Conservation (phyloP, 2,113 vertebrate species). For the Podiceps cristatus region DNA sequence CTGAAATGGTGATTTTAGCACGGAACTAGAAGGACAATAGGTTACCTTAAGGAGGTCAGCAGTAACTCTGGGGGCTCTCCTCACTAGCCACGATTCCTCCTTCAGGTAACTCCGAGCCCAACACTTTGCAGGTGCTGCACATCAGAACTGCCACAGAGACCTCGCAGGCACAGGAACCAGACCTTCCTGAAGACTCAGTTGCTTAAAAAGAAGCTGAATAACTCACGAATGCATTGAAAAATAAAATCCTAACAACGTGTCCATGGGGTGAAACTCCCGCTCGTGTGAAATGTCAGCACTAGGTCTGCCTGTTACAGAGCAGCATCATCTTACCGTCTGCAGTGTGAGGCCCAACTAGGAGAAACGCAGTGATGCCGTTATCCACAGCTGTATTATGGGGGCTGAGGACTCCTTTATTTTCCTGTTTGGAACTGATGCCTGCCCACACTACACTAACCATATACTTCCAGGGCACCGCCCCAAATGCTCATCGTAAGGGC, state of each 20-base stretch:
- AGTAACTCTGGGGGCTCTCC: not conserved
- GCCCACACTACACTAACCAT: not conserved
- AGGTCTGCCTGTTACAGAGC: not conserved
- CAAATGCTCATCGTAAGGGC: not conserved
- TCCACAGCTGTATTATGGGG: not conserved
- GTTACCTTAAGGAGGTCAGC: not conserved
- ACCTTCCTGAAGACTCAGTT: not conserved
- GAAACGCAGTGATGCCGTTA: not conserved
- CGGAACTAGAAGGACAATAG: not conserved
- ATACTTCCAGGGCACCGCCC: not conserved
- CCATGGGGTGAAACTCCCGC: not conserved
- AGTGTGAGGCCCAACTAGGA: not conserved
- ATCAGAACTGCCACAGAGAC: not conserved
- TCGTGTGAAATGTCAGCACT: not conserved
- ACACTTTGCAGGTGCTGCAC: not conserved
- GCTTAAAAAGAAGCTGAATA: not conserved
- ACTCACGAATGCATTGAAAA: not conserved
- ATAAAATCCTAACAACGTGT: not conserved
- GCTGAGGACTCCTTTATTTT: not conserved
- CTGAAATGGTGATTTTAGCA: not conserved
- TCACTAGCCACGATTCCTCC: not conserved
- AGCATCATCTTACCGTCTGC: not conserved
- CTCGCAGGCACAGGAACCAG: not conserved
- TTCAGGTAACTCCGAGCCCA: not conserved
- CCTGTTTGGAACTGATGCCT: not conserved